Base-by-base conservation (phyloP, 2,113 vertebrate species). In the Dolichallabes microphthalmus region DNA sequence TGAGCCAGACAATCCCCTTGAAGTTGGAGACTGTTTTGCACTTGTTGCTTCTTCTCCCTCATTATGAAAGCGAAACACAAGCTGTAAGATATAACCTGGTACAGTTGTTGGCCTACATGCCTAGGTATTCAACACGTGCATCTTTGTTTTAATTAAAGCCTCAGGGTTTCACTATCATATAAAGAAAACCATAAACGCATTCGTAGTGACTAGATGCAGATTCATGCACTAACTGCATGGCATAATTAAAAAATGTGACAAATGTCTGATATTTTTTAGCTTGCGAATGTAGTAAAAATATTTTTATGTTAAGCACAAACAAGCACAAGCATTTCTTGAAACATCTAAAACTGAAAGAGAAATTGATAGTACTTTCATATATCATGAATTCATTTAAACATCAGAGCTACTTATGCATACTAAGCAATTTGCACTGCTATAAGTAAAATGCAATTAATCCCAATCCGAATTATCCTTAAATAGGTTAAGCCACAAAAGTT, bases 11-110 rank as follows among this genome's bases (percentile, higher is more conserved):
- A 50, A 27, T 17, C 58, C 73, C 64, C 82, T 81, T 81, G 74
- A 79, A 84, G 85, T 75, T 35, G 63, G 53, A 79, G 22, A 0
- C 52, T 80, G 52, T 74, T 82, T 83, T 55, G 27, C 57, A 30
- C 80, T 76, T 74, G 55, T 35, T 66, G 30, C 22, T 81, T 71
- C 25, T 57, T 30, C 45, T 45, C 8, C 50, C 25, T 88, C 71
- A 82, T 85, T 85, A 88, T 55, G 75, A 78, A 66, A 76, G 27
- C 39, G 39, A n/a, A n/a, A 69, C 39, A 74, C 55, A 64, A 73
- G n/a, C 63, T 68, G 30, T 68, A 32, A 63, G 57, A 57, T 84
- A 84, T 58, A n/a, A 80, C 53, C 35, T 80, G 58, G 27, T 45
- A 61, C 55, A 64, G 76, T 57, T 68, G 50, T 50, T 53, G 61